A percentile compares a stretch with the other conserved stretches of the same genome.
phyloP scores from a whole-genome alignment of 2,888 invertebrate genomes.

The Harpagoxenus sublaevis region DNA sequence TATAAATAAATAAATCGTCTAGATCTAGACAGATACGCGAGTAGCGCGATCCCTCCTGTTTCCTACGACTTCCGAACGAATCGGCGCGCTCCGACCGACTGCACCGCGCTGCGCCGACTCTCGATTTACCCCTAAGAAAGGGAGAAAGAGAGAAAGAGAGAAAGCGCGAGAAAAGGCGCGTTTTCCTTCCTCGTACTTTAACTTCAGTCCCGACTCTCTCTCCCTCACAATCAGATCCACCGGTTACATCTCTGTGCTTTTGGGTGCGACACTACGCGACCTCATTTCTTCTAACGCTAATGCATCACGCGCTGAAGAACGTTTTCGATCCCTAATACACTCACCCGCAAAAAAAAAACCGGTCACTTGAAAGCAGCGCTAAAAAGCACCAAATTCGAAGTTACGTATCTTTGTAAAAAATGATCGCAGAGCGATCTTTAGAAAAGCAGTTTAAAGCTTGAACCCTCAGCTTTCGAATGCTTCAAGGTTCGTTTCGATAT shows the following conservation, averaged over 20 bases:
- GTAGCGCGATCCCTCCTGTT: slow-evolving; percentile 38
- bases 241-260: not conserved
- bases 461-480: too few species aligned
- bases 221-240: not conserved
- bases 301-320: not conserved
- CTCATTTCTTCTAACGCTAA: not conserved
- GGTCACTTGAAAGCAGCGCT: too few species aligned
- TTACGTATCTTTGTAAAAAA: too few species aligned
- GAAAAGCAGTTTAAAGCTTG: too few species aligned
- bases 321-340: too few species aligned
- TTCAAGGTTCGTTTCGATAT: too few species aligned
- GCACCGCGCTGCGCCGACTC: slow-evolving; percentile 64
- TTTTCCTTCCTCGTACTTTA: slow-evolving; percentile 60
- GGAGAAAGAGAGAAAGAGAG: slow-evolving; percentile 49
- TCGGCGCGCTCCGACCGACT: slow-evolving; percentile 79
- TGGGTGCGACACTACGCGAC: too few species aligned
- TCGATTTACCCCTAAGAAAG: slow-evolving; percentile 11
- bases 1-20: slow-evolving; percentile 32
- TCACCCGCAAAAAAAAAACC: too few species aligned
- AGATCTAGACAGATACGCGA: not conserved
- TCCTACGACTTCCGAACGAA: slow-evolving; percentile 65
- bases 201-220: not conserved
- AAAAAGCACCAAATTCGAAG: too few species aligned
- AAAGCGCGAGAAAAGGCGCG: slow-evolving; percentile 45
- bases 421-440: too few species aligned